Conservation (phyloP, 2,113 vertebrate species). For the Ophthalmotilapia sp. region DNA sequence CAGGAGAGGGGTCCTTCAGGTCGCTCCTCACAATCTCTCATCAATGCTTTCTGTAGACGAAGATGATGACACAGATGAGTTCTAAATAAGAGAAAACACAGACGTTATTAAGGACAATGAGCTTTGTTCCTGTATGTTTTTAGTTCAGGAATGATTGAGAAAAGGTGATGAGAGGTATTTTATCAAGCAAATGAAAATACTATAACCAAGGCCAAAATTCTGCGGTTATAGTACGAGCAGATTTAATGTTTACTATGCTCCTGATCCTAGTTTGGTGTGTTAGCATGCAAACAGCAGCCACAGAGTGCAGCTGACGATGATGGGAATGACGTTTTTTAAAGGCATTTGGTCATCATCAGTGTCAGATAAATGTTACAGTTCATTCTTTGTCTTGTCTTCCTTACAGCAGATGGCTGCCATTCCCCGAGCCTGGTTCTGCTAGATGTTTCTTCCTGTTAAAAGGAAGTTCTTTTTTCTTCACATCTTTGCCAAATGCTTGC, state of each 20-base stretch:
- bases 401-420: not conserved
- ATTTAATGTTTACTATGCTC: not conserved
- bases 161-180: not conserved
- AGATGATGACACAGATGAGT: conserved; percentile 48
- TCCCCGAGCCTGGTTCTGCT: not conserved
- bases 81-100: conserved; percentile 34
- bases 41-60: conserved; percentile 38
- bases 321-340: not conserved
- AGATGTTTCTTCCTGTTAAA: not conserved
- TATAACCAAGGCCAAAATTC: not conserved
- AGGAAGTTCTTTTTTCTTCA: not conserved
- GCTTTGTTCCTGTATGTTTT: not conserved
- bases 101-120: not conserved
- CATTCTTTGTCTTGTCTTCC: not conserved
- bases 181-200: not conserved
- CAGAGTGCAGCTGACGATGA: not conserved
- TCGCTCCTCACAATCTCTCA: conserved; percentile 50
- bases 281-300: not conserved
- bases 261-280: not conserved
- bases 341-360: not conserved
- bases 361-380: not conserved
- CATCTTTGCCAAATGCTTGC: not conserved
- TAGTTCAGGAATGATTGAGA: not conserved
- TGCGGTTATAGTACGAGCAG: not conserved
- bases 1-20: not conserved